These are phyloP conservation scores for Cheilosia impressa DNA, from an alignment of 2,888 invertebrate genomes.

Conservation along the genomic window DNA sequence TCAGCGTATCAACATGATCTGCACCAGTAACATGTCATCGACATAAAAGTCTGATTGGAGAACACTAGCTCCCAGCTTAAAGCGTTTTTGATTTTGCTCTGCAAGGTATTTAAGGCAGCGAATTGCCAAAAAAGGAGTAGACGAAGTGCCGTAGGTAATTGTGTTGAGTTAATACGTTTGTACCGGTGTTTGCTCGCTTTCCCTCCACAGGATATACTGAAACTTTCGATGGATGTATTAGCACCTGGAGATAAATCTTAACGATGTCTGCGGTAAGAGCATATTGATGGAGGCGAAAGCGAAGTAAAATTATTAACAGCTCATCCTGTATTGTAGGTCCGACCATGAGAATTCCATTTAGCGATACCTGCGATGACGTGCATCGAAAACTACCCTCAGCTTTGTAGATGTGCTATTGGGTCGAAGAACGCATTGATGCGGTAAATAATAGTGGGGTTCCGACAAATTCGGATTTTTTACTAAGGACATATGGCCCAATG, in stretches of 20 bases:
- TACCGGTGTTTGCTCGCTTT: background rate
- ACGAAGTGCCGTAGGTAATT: conserved; percentile 13
- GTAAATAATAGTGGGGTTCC: conserved; percentile 16
- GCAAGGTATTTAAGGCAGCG: too few species aligned
- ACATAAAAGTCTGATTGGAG: too few species aligned
- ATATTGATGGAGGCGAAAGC: conserved; percentile 54
- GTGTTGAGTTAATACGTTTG: background rate
- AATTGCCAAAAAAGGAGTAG: too few species aligned
- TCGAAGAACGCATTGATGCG: conserved; percentile 63
- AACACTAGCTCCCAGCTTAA: too few species aligned
- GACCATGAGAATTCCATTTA: conserved; percentile 66
- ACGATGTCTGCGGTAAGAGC: conserved; percentile 61
- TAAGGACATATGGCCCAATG: background rate
- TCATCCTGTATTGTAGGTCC: conserved; percentile 54
- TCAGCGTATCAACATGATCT: too few species aligned
- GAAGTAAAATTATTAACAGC: conserved; percentile 32
- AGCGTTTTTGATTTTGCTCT: too few species aligned
- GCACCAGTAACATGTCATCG: too few species aligned
- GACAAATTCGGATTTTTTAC: background rate
- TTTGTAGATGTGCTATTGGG: conserved; percentile 60
- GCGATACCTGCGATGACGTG: conserved; percentile 56
- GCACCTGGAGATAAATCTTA: conserved; percentile 68
- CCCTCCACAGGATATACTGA: background rate
- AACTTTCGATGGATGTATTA: conserved; percentile 21
- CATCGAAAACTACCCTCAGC: conserved; percentile 1